Conservation (phyloP, 2,888 invertebrate genomes). For the Carterocephalus palaemon region DNA sequence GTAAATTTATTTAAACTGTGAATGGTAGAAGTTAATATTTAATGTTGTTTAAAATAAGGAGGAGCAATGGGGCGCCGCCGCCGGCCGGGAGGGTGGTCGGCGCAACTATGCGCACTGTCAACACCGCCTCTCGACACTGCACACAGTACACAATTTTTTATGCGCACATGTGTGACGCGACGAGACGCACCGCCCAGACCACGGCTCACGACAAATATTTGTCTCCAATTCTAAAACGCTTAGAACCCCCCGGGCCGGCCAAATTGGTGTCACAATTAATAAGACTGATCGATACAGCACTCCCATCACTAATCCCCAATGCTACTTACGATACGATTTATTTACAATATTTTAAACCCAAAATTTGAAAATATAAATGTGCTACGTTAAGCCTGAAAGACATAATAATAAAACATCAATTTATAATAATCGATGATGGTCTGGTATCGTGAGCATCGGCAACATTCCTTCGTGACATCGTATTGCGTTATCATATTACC, state of each 20-base stretch:
- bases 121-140: slow-evolving; percentile 60
- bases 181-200: slow-evolving; percentile 61
- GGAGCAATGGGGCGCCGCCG: slow-evolving; percentile 20
- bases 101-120: slow-evolving; percentile 74
- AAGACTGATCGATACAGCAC: slow-evolving; percentile 46
- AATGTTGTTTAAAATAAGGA: slow-evolving; percentile 33
- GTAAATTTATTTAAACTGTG: slow-evolving; percentile 30
- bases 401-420: slow-evolving; percentile 6
- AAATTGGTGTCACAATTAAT: slow-evolving; percentile 54
- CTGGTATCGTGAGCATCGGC: slow-evolving; percentile 29
- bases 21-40: slow-evolving; percentile 34
- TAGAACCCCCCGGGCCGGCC: slow-evolving; percentile 59
- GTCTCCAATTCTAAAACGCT: slow-evolving; percentile 71
- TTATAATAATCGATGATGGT: slow-evolving; percentile 27
- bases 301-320: slow-evolving; percentile 26
- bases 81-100: slow-evolving; percentile 54
- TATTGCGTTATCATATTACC: slow-evolving; percentile 53
- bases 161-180: slow-evolving; percentile 60
- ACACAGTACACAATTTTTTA: slow-evolving; percentile 66
- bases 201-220: slow-evolving; percentile 71
- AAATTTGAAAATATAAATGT: too few relatives aligned
- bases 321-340: too few relatives aligned
- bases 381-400: too few relatives aligned
- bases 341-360: too few relatives aligned
- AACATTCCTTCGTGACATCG: slow-evolving; percentile 49